Evolutionary conservation across 2,113 vertebrate genomes (phyloP), one percentile per base, ranked within the genome.

Genomic region (Dipodomys spectabilis): DNA sequence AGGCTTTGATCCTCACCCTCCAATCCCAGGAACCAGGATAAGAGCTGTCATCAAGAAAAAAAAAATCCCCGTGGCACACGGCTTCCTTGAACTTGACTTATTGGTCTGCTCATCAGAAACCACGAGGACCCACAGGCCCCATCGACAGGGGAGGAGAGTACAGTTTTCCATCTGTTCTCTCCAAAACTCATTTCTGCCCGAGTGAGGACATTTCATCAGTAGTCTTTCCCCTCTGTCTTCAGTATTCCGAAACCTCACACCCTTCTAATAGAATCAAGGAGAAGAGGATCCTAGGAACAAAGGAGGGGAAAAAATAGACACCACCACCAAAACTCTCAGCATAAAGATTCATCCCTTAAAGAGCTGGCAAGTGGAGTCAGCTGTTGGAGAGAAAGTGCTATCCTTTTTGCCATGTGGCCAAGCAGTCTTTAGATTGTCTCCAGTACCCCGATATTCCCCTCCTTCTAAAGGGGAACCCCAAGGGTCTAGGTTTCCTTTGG

Each of bases 151-250:
- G 23, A 90, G 86, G 67, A 95, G 79, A 90, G 84, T 49, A 49
- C 64, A 65, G 32, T 86, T 95, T 96, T 91, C 95, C 95, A 96
- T 92, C 90, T 96, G 95, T 87, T 96, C 53, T 25, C 69, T 93
- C 83, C 83, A 88, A 97, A 91, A 77, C 91, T 86, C 94, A 92
- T 93, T 96, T 97, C 82, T 35, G 12, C 71, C 72, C 83, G 92
- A 93, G 91, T 73, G 68, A 93, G 44, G 83, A 71, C 77, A 65
- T 91, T 75, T 95, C 95, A 96, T 95, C 84, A 85, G 81, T 82
- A 57, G 83, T 68, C 53, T 72, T 82, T 72, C 25, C 19, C 30
- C 83, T 73, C 60, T 79, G 35, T 90, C 88, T 91, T 73, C 65
- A 80, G 13, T 39, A 25, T 2, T 95, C 68, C 28, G 83, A 81